A percentile compares a stretch with the other conserved stretches of the same genome.
Evolutionary conservation across 2,888 invertebrate genomes (phyloP).

Genomic region (Idaea straminata): DNA sequence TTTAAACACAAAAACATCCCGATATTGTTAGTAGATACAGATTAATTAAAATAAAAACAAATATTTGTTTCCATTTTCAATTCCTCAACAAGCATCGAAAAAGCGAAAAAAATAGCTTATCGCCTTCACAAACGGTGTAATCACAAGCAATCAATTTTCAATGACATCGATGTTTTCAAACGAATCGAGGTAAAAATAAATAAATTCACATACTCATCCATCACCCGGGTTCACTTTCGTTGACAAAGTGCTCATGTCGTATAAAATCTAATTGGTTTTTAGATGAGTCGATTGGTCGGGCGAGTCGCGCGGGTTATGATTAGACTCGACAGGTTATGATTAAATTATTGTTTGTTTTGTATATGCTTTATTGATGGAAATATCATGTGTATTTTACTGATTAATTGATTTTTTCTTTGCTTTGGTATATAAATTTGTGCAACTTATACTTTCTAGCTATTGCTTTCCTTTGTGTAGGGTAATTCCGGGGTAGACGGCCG

Average conservation of each 20-base stretch:
- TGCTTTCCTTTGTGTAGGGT: no score
- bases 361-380: background rate
- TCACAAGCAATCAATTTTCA: slow-evolving; percentile 58
- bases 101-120: slow-evolving; percentile 5
- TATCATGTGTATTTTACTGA: background rate
- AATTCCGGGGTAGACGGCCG: no score
- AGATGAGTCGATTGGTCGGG: background rate
- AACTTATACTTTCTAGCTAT: no score
- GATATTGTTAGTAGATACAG: no score
- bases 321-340: background rate
- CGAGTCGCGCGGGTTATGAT: background rate
- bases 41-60: background rate
- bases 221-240: slow-evolving; percentile 49
- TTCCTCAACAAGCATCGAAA: background rate
- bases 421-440: no score
- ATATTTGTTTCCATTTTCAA: background rate
- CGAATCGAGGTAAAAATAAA: slow-evolving; percentile 52
- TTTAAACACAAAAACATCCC: no score
- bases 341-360: background rate
- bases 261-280: background rate
- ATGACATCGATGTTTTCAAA: slow-evolving; percentile 49
- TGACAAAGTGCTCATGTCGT: slow-evolving; percentile 44
- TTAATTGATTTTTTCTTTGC: no score
- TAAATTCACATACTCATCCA: slow-evolving; percentile 62
- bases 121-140: slow-evolving; percentile 9